Percentiles rank a stretch among this genome's conserved stretches.
Conservation (phyloP, 2,113 vertebrate species). For the Myotis yumanensis region DNA sequence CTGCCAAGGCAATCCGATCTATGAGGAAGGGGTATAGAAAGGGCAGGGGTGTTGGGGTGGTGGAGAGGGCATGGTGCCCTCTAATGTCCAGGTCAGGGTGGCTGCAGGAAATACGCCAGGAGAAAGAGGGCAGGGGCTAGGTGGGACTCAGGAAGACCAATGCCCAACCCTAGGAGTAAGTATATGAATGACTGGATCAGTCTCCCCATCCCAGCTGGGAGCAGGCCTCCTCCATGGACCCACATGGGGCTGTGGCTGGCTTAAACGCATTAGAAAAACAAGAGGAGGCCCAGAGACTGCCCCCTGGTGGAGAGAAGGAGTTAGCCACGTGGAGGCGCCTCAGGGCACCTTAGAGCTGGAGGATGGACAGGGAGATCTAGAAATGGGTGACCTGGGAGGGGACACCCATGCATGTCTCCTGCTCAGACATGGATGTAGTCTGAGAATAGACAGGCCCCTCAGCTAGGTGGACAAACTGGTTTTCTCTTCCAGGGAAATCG, state of each 20-base stretch:
- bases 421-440: rapidly evolving
- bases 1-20: background rate
- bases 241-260: background rate
- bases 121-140: background rate
- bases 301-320: background rate
- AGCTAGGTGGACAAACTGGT: too few species aligned
- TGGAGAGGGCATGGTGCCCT: conserved; percentile 41
- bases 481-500: background rate
- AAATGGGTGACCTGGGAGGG: background rate
- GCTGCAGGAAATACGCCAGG: background rate
- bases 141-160: background rate
- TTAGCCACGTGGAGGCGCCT: background rate
- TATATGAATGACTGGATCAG: background rate
- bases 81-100: conserved; percentile 59
- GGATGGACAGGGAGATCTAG: rapidly evolving
- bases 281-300: background rate
- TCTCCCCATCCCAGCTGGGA: background rate
- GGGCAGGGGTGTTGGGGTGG: background rate
- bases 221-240: background rate
- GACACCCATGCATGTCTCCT: background rate
- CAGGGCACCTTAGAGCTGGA: background rate
- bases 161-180: background rate
- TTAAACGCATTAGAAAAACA: background rate
- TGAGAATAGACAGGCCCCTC: background rate
- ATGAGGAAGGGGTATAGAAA: background rate